Conservation (phyloP, 2,797 vertebrate genomes). For the Darevskia mixta region DNA sequence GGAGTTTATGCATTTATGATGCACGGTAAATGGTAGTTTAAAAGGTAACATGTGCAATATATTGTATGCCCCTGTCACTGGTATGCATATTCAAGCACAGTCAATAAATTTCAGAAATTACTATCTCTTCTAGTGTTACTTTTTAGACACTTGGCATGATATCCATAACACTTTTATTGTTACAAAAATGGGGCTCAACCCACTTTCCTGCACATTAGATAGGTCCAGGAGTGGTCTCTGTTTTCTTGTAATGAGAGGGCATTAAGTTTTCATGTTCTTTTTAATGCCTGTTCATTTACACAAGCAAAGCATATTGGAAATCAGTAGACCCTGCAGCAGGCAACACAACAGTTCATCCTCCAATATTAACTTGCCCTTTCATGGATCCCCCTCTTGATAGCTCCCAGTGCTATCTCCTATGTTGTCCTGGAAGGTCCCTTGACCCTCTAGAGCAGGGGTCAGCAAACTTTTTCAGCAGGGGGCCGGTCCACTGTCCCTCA, state of each 20-base stretch:
- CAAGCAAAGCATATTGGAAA: not conserved
- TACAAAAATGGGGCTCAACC: not conserved
- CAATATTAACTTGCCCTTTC: too few relatives aligned
- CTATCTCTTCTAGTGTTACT: not conserved
- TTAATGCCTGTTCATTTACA: not conserved
- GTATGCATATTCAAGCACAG: not conserved
- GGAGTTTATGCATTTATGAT: conserved; percentile 73
- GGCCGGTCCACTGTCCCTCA: too few relatives aligned
- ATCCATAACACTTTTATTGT: not conserved
- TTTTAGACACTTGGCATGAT: conserved; percentile 3
- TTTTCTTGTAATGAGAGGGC: not conserved
- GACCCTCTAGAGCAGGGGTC: too few relatives aligned
- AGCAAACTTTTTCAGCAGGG: too few relatives aligned
- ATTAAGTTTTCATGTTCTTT: not conserved
- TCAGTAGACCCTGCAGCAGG: not conserved
- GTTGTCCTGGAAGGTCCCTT: too few relatives aligned
- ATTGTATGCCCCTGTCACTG: conserved; percentile 49
- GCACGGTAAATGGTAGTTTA: conserved; percentile 70
- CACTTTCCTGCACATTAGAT: not conserved
- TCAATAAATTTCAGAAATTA: conserved; percentile 6
- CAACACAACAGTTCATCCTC: not conserved
- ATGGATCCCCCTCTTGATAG: too few relatives aligned
- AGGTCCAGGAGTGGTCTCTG: not conserved
- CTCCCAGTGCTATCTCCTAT: too few relatives aligned
- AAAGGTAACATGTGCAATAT: conserved; percentile 64